Evolutionary conservation across 2,113 vertebrate species (phyloP).

Genomic region (Saguinus imperator): DNA sequence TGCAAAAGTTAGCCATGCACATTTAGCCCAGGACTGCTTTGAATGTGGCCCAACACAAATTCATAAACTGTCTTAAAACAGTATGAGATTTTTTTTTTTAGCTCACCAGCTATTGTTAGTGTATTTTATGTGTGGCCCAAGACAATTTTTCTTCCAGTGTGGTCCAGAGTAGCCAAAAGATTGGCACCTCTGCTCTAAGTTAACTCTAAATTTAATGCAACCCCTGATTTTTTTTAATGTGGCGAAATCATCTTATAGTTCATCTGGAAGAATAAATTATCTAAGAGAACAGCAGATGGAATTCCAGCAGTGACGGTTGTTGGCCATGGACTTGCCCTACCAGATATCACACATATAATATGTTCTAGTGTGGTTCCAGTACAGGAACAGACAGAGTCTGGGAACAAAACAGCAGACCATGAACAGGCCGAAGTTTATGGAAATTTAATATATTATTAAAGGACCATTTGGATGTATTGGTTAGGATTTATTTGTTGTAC

Average conservation of each 20-base stretch:
- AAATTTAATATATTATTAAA: background rate
- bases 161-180: too few relatives aligned
- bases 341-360: background rate
- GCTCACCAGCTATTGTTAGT: too few relatives aligned
- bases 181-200: background rate
- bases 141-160: too few relatives aligned
- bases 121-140: too few relatives aligned
- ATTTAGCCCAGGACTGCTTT: too few relatives aligned
- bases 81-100: too few relatives aligned
- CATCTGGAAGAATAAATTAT: background rate
- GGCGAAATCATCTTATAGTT: background rate
- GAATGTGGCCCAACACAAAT: too few relatives aligned
- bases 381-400: background rate
- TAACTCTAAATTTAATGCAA: background rate
- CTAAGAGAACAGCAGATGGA: background rate
- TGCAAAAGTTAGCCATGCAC: too few relatives aligned
- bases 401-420: background rate
- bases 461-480: background rate
- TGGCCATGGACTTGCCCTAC: too few relatives aligned
- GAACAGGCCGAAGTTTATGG: background rate
- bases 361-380: background rate
- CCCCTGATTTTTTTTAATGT: background rate
- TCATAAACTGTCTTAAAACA: too few relatives aligned
- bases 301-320: background rate
- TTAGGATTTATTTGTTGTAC: background rate